Evolutionary conservation across 2,888 invertebrate genomes (phyloP), one percentile per base, ranked within the genome.

Genomic region (Chirona hameri): DNA sequence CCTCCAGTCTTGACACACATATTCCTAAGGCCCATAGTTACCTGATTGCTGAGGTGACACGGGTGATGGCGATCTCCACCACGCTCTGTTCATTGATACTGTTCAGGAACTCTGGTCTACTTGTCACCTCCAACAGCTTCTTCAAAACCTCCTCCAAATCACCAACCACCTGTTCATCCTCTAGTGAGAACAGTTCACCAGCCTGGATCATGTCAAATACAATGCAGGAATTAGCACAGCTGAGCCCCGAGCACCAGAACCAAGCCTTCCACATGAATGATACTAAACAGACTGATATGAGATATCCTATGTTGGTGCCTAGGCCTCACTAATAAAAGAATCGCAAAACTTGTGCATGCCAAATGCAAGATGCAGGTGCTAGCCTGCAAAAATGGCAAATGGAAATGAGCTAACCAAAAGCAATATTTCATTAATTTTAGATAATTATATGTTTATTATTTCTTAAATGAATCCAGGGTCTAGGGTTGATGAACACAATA

Each of bases 11-110:
- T n/a, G n/a, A n/a, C n/a, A n/a, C n/a, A n/a, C n/a, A n/a, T n/a
- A n/a, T n/a, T n/a, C n/a, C n/a, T n/a, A n/a, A n/a, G n/a, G n/a
- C n/a, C n/a, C 69, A 81, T 65, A 39, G 24, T 18, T 85, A 91
- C 91, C 96, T 92, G 85, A 97, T 93, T 86, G 96, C 96, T 85
- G 96, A 94, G 79, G 96, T 95, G 76, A 96, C 93, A 84, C 97
- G 90, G 1, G 97, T 96, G 84, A 98, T 93, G 88, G 96, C 96
- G 87, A 98, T 97, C 89, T 98, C 97, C 85, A 97, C 96, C 84
- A 97, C 94, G 86, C 95, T 96, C 89, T 98, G 97, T 88, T 96
- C 95, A 89, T 96, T 95, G 87, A 94, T 94, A 88, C 94, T 96
- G 85, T 93, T 92, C 81, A 93, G 91, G 88, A 97, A 98, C 86